phyloP scores from a whole-genome alignment of 2,113 vertebrate species.

The Acrocephalus arundinaceus region DNA sequence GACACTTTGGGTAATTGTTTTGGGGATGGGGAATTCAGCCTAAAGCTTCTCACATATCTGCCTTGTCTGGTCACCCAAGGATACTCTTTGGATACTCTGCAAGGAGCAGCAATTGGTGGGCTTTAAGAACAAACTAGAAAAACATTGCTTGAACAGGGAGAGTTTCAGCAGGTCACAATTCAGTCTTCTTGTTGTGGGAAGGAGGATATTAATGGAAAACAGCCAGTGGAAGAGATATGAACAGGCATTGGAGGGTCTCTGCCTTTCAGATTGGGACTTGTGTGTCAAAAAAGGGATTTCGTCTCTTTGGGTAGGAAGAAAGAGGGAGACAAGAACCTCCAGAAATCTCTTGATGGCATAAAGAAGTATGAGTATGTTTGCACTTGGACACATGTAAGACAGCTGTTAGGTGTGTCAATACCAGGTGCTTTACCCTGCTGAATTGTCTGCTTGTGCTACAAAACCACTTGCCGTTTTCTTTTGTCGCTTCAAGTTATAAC shows the following conservation, averaged over 20 bases:
- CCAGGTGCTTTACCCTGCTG: not conserved
- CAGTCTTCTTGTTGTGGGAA: not conserved
- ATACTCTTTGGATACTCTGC: not conserved
- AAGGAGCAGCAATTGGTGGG: not conserved
- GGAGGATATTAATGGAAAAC: not conserved
- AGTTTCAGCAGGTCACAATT: not conserved
- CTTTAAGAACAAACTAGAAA: not conserved
- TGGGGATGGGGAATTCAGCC: not conserved
- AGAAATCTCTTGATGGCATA: not conserved
- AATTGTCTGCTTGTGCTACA: not conserved
- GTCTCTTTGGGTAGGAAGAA: not conserved
- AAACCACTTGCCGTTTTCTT: constrained; percentile 3
- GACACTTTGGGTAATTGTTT: not conserved
- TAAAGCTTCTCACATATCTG: not conserved
- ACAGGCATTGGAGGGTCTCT: not conserved
- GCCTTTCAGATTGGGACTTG: not conserved
- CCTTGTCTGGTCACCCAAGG: not conserved
- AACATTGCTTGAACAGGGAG: not conserved
- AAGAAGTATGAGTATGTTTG: not conserved
- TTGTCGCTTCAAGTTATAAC: not conserved
- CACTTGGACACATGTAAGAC: not conserved
- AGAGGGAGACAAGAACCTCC: not conserved
- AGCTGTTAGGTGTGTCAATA: not conserved
- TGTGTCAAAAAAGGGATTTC: not conserved
- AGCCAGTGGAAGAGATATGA: not conserved